Evolutionary conservation across 2,888 invertebrate genomes (phyloP), one percentile per base, ranked within the genome.

Genomic region (Dichetophora obliterata): DNA sequence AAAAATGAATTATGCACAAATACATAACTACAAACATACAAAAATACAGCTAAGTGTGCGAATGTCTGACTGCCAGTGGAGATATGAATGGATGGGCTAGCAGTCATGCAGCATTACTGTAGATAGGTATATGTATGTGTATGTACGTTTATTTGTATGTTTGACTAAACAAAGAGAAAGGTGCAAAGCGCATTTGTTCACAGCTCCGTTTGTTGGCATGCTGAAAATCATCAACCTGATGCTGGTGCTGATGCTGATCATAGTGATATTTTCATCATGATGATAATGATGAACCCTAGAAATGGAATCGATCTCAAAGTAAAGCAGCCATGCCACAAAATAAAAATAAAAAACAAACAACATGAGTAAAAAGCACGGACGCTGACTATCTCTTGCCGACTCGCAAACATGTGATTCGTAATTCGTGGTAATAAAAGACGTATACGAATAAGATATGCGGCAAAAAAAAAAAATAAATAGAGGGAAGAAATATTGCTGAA

Each of bases 231-330:
- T 50, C 27, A 27, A 4, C 31, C 34, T 54, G 52, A 27, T 61
- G 61, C 54, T 54, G 27, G 31, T 31, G 34, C 16, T 34, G n/a
- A 31, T 37, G 65, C 5, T 65, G 65, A 54, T 22, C 54, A 22
- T 22, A 54, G 54, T 22, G 22, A n/a, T 22, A 54, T 22, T 54
- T 54, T 54, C 19, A 54, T 22, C 19, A 34, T 31, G 34, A 70
- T 54, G 68, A 48, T 50, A 50, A 68, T 50, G 68, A 50, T 68
- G 68, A 68, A 68, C 68, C 48, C 50, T 68, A 31, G 68, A 48
- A 68, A 50, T 48, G 50, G 27, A 68, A 50, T 16, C 43, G 66
- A 37, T 19, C 34, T 65, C 65, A 65, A 34, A 34, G 65, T 6
- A 43, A 27, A 50, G n/a, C 48, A 68, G 22, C 16, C 68, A 68